Percentiles rank a stretch among this genome's conserved stretches.
These are phyloP conservation scores for Phlogophora meticulosa DNA, from an alignment of 2,888 invertebrate species.

Conservation along the genomic window DNA sequence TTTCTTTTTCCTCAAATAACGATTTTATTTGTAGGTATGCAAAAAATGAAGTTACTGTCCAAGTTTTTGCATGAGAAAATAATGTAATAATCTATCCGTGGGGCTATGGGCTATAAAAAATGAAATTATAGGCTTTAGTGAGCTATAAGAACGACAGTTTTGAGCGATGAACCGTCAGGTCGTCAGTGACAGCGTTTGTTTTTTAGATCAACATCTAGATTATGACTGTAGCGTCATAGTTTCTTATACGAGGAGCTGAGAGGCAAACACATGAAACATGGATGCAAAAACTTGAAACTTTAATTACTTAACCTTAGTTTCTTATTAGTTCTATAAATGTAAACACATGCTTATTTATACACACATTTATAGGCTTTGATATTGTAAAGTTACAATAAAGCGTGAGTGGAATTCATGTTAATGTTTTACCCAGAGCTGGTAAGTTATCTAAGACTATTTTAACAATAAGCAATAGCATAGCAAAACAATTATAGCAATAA, in stretches of 20 bases:
- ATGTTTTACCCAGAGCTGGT: no score
- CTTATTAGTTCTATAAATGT: neutral
- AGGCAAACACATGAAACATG: constrained; percentile 41
- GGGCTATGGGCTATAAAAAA: constrained; percentile 46
- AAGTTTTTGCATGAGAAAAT: constrained; percentile 44
- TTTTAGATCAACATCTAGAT: constrained; percentile 30
- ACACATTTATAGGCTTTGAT: neutral
- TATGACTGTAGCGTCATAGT: constrained; percentile 3
- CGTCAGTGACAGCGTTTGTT: constrained; percentile 19
- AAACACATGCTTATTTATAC: neutral
- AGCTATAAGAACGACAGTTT: constrained; percentile 13
- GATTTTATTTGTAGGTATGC: neutral
- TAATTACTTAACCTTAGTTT: constrained; percentile 7
- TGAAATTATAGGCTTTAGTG: constrained; percentile 26
- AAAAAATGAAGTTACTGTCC: constrained; percentile 37
- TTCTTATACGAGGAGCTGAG: constrained; percentile 3
- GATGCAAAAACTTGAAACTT: constrained; percentile 26
- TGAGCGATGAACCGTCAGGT: constrained; percentile 34
- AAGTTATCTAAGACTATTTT: no score
- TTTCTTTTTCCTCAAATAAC: constrained; percentile 8
- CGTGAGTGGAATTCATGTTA: no score
- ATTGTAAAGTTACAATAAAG: neutral
- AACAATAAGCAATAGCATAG: no score
- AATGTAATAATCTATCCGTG: constrained; percentile 41
- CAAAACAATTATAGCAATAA: neutral